Conservation (phyloP, 2,797 vertebrate genomes). For the Arremon brunneinucha region DNA sequence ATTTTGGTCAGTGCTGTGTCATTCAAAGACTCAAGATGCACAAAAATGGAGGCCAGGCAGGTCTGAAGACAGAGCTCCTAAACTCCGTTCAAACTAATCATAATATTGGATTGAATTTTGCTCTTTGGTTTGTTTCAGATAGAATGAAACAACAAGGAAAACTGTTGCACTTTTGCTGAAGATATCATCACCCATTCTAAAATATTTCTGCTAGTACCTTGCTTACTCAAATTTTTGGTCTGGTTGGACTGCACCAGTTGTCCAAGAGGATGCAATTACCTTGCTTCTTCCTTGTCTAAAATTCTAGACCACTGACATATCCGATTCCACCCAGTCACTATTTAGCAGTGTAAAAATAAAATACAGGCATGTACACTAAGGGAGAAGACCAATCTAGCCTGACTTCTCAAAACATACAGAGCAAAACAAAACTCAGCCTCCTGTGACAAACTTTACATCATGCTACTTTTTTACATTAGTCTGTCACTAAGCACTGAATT, state of each 20-base stretch:
- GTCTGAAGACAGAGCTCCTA: background rate
- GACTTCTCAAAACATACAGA: background rate
- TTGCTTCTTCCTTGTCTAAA: background rate
- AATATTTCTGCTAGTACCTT: background rate
- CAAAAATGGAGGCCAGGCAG: background rate
- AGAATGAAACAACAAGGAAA: background rate
- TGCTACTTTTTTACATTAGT: background rate
- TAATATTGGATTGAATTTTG: background rate
- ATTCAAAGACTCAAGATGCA: background rate
- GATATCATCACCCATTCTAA: background rate
- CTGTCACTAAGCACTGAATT: background rate
- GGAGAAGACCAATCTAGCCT: background rate
- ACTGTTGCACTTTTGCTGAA: background rate
- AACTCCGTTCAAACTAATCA: background rate
- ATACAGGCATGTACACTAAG: background rate
- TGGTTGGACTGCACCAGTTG: background rate
- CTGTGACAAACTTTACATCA: background rate
- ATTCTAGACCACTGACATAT: background rate
- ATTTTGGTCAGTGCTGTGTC: background rate
- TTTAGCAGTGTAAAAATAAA: background rate
- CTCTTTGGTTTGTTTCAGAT: background rate
- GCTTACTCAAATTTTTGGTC: background rate
- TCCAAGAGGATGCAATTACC: background rate
- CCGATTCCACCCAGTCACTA: background rate
- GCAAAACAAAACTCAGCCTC: background rate